Base-by-base conservation (phyloP, 1,140 invertebrate genomes). In the Temnothorax longispinosus region DNA sequence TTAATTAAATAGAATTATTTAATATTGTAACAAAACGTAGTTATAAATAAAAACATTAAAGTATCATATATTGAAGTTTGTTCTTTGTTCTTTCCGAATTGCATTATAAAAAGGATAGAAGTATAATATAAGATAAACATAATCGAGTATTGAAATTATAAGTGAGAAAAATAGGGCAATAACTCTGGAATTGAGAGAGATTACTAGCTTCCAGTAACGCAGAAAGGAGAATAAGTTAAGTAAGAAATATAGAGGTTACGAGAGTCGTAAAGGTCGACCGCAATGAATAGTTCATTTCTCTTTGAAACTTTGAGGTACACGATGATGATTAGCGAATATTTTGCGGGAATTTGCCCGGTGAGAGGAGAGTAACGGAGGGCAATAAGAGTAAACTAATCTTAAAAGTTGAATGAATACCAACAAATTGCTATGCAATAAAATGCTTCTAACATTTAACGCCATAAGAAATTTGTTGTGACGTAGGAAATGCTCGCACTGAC, bases 1-100 rank as follows among this genome's bases (percentile, higher is more conserved):
- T 93, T 65, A 93, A 91, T 93, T 93, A 93, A 93, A 89, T 90
- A 82, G 67, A 92, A 93, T 92, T 91, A 92, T 92, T 93, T 93
- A 93, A 91, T 89, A 87, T 92, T 88, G 88, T 77, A 80, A 89
- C 87, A 87, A 65, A 76, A 86, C 78, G 54, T 86, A 72, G 81
- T 80, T 81, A 84, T 32, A 69, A 35, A 69, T 85, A 64, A 87
- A 74, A 87, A 85, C 54, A 89, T 91, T 86, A 87, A 3, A 52
- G 41, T 64, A 62, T 54, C 41, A 69, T 27, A 56, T 75, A 85
- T 58, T 47, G 54, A 52, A 47, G 38, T n/a, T 32, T 47, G 18
- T 52, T 60, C 27, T n/a, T 32, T 47, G 18, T 52, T 60, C 27
- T 67, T 8, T 76, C 15, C 44, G 21, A 58, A 41, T n/a, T n/a